A percentile compares a stretch with the other conserved stretches of the same genome.
Conservation (phyloP, 2,888 invertebrate species). For the Herminia tarsipennalis region DNA sequence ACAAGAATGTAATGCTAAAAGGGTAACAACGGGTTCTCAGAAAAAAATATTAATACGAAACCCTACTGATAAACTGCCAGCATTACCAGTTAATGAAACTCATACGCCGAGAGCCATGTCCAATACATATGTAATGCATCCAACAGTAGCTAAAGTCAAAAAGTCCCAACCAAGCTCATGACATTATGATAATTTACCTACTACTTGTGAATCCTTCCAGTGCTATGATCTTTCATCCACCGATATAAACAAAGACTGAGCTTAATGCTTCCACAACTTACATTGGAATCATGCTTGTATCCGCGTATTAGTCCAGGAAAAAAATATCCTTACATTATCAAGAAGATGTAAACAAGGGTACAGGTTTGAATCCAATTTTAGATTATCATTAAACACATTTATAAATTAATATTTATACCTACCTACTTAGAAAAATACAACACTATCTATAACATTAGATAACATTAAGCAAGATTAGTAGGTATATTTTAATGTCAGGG, state of each 20-base stretch:
- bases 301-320: not conserved
- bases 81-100: slow-evolving; percentile 84
- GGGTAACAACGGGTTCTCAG: slow-evolving; percentile 88
- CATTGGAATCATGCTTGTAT: slow-evolving; percentile 34
- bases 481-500: slow-evolving; percentile 34
- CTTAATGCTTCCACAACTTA: slow-evolving; percentile 36
- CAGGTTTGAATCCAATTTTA: slow-evolving; percentile 33
- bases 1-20: slow-evolving; percentile 85
- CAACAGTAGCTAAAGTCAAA: slow-evolving; percentile 73
- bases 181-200: slow-evolving; percentile 53
- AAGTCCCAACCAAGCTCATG: slow-evolving; percentile 79
- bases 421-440: slow-evolving; percentile 3
- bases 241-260: slow-evolving; percentile 80
- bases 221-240: slow-evolving; percentile 76
- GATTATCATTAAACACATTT: slow-evolving; percentile 21
- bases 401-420: slow-evolving; percentile 22
- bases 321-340: not conserved
- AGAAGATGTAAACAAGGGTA: slow-evolving; percentile 2
- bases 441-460: not conserved
- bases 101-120: slow-evolving; percentile 87
- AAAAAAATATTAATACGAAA: slow-evolving; percentile 86
- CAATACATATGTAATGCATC: slow-evolving; percentile 89
- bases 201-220: slow-evolving; percentile 81
- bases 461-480: slow-evolving; percentile 28
- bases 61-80: slow-evolving; percentile 92